Evolutionary conservation across 2,113 vertebrate species (phyloP), one percentile per base, ranked within the genome.

Genomic region (Axis porcinus): DNA sequence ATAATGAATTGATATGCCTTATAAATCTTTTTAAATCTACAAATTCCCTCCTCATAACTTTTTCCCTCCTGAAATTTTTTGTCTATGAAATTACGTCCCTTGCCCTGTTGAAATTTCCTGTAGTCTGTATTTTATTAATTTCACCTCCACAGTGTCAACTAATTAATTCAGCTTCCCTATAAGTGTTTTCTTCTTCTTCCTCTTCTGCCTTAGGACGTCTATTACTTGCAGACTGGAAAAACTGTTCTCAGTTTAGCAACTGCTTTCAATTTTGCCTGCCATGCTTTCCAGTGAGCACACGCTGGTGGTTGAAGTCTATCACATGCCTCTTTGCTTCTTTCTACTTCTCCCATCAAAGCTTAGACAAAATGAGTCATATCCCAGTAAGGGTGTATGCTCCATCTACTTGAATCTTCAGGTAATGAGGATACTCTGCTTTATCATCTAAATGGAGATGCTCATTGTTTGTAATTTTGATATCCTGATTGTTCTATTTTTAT

Each of bases 181-280:
- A 50, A 33, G 45, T 50, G 25, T 2, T 7, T 62, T 16, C 0
- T 33, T 4, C 0, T 23, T 5, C 36, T 70, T 40, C 15, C 54
- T 74, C 12, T 62, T 40, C 16, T 36, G n/a, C n/a, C 19, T 88
- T n/a, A 43, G 5, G 45, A 86, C 15, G 27, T 30, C 19, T 78
- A 43, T 5, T 4, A 25, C 58, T 47, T 79, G 14, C 47, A 60
- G 23, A 19, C 2, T 79, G 74, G 14, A 79, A 82, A 91, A 82
- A 40, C 14, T 17, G 6, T 91, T 36, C 4, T 16, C 33, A 82
- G 15, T 21, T 64, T 62, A 64, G 33, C 57, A 91, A 50, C 19
- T 40, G 50, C 21, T 52, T 79, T 64, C 4, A 52, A 19, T n/a
- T 62, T 52, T 52, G 33, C 33, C 25, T 52, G 25, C 11, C 45